Evolutionary conservation across 2,113 vertebrate species (phyloP).

Genomic region (Mus spicilegus): DNA sequence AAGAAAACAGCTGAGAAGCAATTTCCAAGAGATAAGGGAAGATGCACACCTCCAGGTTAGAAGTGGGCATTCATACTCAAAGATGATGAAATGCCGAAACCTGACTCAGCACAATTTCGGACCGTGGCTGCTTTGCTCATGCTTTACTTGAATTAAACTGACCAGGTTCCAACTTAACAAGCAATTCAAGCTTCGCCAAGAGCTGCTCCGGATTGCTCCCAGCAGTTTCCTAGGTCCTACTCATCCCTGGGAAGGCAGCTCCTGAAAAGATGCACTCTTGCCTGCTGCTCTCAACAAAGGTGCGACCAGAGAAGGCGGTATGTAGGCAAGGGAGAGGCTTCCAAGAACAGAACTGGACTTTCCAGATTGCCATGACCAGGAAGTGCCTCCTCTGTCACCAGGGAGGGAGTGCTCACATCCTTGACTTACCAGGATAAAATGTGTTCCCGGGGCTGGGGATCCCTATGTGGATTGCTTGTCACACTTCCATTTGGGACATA

Average conservation of each 20-base stretch:
- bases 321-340: background rate
- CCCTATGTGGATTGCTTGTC: background rate
- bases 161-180: background rate
- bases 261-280: background rate
- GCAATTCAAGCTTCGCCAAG: background rate
- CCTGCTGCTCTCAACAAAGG: background rate
- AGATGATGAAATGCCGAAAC: background rate
- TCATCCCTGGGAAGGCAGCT: background rate
- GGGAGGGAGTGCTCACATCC: background rate
- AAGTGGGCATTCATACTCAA: background rate
- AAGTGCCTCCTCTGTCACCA: background rate
- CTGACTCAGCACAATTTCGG: background rate
- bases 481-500: background rate
- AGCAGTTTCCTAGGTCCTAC: background rate
- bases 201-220: background rate
- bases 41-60: background rate
- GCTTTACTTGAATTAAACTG: conserved; percentile 38
- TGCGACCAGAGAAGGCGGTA: background rate
- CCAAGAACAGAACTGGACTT: background rate
- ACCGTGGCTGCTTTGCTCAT: background rate
- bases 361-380: background rate
- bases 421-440: background rate
- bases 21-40: conserved; percentile 2
- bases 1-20: background rate
- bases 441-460: background rate